phyloP scores from a whole-genome alignment of 2,113 vertebrate species.

The Xiphophorus hellerii region DNA sequence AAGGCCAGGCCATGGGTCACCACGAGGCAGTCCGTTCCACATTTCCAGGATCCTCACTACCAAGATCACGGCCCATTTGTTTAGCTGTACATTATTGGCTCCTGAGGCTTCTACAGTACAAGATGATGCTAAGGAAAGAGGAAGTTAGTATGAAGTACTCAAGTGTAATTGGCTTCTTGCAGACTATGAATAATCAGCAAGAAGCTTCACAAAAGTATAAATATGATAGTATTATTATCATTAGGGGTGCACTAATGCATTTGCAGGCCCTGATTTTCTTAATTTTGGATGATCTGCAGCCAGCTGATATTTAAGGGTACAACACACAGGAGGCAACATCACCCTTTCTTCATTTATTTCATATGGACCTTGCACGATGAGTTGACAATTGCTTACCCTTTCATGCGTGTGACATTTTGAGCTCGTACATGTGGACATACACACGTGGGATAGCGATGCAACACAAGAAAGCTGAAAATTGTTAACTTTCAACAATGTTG shows the following conservation, averaged over 20 bases:
- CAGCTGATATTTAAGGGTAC: too few species aligned
- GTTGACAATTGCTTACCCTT: too few species aligned
- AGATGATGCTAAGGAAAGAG: slow-evolving; percentile 6
- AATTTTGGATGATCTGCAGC: too few species aligned
- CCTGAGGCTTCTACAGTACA: slow-evolving; percentile 6
- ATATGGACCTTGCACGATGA: too few species aligned
- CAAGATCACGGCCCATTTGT: slow-evolving; percentile 8
- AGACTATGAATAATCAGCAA: background rate
- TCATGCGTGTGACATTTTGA: too few species aligned
- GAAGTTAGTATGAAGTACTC: background rate
- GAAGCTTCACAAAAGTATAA: background rate
- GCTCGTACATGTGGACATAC: too few species aligned
- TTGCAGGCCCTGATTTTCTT: too few species aligned
- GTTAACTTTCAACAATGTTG: background rate
- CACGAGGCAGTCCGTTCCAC: slow-evolving; percentile 67
- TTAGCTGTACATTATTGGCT: slow-evolving; percentile 26
- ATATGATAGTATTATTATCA: background rate
- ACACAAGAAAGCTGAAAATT: background rate
- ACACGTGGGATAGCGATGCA: too few species aligned
- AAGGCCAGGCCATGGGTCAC: slow-evolving; percentile 84
- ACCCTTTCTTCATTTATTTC: too few species aligned
- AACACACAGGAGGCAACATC: too few species aligned
- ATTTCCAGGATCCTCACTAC: slow-evolving; percentile 52
- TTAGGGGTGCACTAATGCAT: too few species aligned
- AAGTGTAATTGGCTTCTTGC: background rate